These are phyloP conservation scores for Ridgeia piscesae DNA, from an alignment of 1,140 invertebrate genomes.

Conservation along the genomic window DNA sequence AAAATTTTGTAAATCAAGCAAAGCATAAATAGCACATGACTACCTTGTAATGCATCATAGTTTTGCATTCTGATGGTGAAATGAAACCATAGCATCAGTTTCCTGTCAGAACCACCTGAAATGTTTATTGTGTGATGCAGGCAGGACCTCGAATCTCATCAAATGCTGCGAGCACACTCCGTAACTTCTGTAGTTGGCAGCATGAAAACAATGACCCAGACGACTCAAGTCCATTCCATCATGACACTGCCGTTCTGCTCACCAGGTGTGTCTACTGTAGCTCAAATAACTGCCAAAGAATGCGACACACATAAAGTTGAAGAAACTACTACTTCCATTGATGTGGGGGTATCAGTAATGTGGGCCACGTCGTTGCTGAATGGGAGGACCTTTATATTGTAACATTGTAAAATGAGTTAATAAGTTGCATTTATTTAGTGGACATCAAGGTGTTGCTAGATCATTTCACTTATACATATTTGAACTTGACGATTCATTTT, in stretches of 20 bases:
- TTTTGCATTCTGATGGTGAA: no score
- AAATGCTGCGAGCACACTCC: slow-evolving; percentile 77
- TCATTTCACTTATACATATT: neutral
- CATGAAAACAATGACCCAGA: slow-evolving; percentile 71
- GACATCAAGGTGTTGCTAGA: neutral
- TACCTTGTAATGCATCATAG: no score
- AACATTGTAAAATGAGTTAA: neutral
- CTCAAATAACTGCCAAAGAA: neutral
- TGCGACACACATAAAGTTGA: neutral
- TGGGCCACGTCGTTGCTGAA: neutral
- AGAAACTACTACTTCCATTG: neutral
- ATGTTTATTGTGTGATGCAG: neutral
- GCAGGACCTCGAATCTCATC: slow-evolving; percentile 70
- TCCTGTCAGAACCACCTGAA: neutral
- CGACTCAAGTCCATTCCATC: slow-evolving; percentile 80
- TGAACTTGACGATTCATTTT: neutral
- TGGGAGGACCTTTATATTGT: no score
- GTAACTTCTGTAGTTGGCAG: slow-evolving; percentile 85
- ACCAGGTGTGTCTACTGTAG: slow-evolving; percentile 66
- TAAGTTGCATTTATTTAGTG: neutral
- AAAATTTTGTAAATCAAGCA: no score
- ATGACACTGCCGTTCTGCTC: slow-evolving; percentile 88
- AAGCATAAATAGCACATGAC: no score
- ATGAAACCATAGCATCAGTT: neutral
- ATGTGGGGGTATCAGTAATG: neutral